Base-by-base conservation (phyloP, 1,140 invertebrate genomes). In the Pseudoatta argentina region DNA sequence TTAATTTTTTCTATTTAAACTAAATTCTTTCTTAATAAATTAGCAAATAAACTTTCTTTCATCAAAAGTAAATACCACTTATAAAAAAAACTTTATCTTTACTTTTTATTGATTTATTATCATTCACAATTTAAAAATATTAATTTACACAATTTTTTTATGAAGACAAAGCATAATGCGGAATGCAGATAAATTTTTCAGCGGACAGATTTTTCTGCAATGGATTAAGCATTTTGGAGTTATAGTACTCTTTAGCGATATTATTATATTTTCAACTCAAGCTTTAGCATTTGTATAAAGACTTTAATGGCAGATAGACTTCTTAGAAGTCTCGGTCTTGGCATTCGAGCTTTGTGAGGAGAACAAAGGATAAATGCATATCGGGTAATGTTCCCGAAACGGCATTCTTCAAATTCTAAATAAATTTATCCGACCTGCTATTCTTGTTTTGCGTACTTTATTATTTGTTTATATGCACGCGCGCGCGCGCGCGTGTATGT, bases 321-420 rank as follows among this genome's bases (percentile, higher is more conserved):
- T 78, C 59, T 78, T 78, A 44, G 24, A 48, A 55, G 24, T 79
- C 27, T 79, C 61, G 21, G 61, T 14, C 53, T 82, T 39, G 67
- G 67, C 39, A 73, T 82, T 14, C 39, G n/a, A 73, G 67, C 79
- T 82, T 73, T 82, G 34, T 48, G 14, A 82, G 24, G 24, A 39
- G 48, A 81, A 82, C 67, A 82, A 82, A 82, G 53, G 55, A 24
- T 82, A 73, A 82, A 82, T 82, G 67, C 55, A 72, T 72, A 82
- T 82, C 53, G 21, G 30, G 3, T 57, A 39, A 57, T 55, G 30
- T 14, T 21, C 14, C 61, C 61, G 61, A 78, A 79, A 71, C 34
- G 53, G 66, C 53, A 72, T 82, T 73, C 55, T 63, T 82, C 14
- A 39, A 72, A 82, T 82, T 82, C 55, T 73, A 59, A 30, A 21